Percentiles rank a stretch among this genome's conserved stretches.
phyloP scores from a whole-genome alignment of 2,888 invertebrate species.

The Tortricodes alternella region DNA sequence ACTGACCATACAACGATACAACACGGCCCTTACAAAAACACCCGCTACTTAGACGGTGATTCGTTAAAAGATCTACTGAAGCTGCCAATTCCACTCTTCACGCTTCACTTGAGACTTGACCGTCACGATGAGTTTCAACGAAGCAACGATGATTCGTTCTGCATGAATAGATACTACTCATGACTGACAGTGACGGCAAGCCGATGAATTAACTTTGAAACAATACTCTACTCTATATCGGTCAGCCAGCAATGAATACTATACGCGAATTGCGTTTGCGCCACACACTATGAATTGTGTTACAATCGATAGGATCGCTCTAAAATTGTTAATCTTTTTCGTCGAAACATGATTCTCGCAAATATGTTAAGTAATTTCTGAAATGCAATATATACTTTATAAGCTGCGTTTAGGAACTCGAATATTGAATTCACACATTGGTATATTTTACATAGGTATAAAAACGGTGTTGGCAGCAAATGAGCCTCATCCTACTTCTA shows the following conservation, averaged over 20 bases:
- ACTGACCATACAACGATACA: conserved; percentile 22
- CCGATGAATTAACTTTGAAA: conserved; percentile 49
- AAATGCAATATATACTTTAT: too few relatives aligned
- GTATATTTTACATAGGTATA: conserved; percentile 4
- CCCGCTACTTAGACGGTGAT: too few relatives aligned
- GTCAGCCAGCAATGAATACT: conserved; percentile 40
- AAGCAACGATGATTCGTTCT: conserved; percentile 52
- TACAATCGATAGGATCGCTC: conserved; percentile 10
- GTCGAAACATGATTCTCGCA: not conserved
- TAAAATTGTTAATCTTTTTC: conserved; percentile 8
- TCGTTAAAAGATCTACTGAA: conserved; percentile 7
- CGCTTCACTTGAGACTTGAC: conserved; percentile 44
- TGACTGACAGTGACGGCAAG: conserved; percentile 34
- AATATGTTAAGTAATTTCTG: too few relatives aligned
- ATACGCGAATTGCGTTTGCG: conserved; percentile 42
- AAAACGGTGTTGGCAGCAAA: conserved; percentile 58
- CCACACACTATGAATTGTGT: conserved; percentile 33
- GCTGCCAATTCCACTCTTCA: conserved; percentile 35
- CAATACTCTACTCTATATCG: conserved; percentile 48
- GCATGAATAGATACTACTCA: conserved; percentile 47
- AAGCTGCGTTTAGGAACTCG: not conserved
- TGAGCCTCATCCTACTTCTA: conserved; percentile 71
- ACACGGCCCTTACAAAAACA: conserved; percentile 24
- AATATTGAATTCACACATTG: conserved; percentile 7
- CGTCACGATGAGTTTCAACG: conserved; percentile 44